Evolutionary conservation across 2,888 invertebrate genomes (phyloP).

Genomic region (Hemithea aestivaria): DNA sequence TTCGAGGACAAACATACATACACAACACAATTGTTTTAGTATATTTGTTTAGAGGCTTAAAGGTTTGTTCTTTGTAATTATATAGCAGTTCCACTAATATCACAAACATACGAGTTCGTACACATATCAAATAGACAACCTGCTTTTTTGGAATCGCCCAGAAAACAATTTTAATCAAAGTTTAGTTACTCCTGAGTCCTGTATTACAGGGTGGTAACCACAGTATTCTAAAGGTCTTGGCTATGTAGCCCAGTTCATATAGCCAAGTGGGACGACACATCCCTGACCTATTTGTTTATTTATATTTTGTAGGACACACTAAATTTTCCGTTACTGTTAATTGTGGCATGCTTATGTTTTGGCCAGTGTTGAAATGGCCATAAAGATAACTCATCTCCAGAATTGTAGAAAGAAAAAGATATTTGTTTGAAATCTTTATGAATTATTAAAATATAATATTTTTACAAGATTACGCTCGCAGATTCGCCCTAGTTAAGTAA

Average conservation of each 20-base stretch:
- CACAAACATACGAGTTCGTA: too few species aligned
- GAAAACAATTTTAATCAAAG: not conserved
- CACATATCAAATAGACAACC: too few species aligned
- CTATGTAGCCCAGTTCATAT: conserved; percentile 23
- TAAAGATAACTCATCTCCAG: too few species aligned
- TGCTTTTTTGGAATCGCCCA: too few species aligned
- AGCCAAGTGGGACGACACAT: conserved; percentile 55
- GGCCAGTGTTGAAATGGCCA: conserved; percentile 5
- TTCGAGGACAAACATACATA: too few species aligned
- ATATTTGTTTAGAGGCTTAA: too few species aligned
- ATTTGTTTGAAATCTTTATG: not conserved
- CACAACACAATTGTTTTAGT: too few species aligned
- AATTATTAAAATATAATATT: too few species aligned
- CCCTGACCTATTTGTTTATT: conserved; percentile 48
- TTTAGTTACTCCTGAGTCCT: conserved; percentile 2
- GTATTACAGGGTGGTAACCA: conserved; percentile 4
- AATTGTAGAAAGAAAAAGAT: conserved; percentile 5
- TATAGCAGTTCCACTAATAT: too few species aligned
- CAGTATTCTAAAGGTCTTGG: conserved; percentile 23
- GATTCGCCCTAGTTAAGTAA: too few species aligned
- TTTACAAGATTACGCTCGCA: too few species aligned
- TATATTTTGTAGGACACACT: conserved; percentile 32
- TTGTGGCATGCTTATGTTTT: conserved; percentile 25
- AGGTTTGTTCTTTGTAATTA: too few species aligned
- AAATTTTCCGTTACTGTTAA: conserved; percentile 30